Base-by-base conservation (phyloP, 2,113 vertebrate species). In the Heloderma charlesbogerti region DNA sequence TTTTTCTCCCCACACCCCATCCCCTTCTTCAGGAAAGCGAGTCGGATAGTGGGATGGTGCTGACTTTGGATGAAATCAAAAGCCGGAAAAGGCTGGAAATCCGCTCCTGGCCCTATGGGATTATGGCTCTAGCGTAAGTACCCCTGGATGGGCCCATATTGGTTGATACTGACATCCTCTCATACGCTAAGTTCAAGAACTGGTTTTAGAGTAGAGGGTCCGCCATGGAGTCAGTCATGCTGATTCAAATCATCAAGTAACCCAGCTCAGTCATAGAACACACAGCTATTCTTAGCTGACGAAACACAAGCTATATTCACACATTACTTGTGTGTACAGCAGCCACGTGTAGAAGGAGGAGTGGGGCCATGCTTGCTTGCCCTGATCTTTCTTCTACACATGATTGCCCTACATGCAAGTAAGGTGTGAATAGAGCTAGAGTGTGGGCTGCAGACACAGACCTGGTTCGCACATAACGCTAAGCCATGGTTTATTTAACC, bases 111-210 rank as follows among this genome's bases (percentile, higher is more conserved):
- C 98, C 98, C 34, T 97, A 98, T 4, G 98, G 98, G 96, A 98
- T 99, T 95, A 98, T 98, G 97, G 98, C 98, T 90, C 95, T 98
- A 78, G 98, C 98, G 98, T 99, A 96, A 97, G 98, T 99, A 95
- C 86, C 67, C 86, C 34, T 25, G 34, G 22, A 63, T 66, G 82
- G 37, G 25, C 66, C 5, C 34, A 6, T 66, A 43, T 43, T 27
- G 22, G 18, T 83, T 29, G 48, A 43, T 82, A 34, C n/a, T 29
- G 45, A 25, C 3, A 66, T 40, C 8, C 54, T 66, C n/a, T 40
- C 57, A 84, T 12, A 4, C 15, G 10, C 22, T 22, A 60, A 10
- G 15, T n/a, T 7, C 31, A n/a, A 57, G 1, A 25, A 13, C 22
- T 51, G 37, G 48, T 20, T 57, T 60, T n/a, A n/a, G n/a, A n/a